Conservation (phyloP, 2,113 vertebrate genomes). For the Ornithorhynchus anatinus region DNA sequence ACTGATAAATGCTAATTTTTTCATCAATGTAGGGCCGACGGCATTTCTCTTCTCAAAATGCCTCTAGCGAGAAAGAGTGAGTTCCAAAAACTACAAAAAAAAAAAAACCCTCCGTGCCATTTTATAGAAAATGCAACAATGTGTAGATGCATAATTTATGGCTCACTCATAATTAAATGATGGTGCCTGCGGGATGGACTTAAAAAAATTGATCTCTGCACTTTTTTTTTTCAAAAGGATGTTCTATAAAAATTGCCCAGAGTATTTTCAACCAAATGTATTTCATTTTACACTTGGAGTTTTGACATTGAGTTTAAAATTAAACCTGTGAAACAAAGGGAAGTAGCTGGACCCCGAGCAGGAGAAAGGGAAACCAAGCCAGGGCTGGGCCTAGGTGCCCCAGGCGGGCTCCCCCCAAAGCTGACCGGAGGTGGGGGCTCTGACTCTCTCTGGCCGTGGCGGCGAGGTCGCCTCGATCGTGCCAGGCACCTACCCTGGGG, state of each 20-base stretch:
- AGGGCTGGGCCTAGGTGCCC: not conserved
- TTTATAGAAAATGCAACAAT: constrained; percentile 80
- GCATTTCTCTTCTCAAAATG: constrained; percentile 46
- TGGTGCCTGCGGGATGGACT: constrained; percentile 79
- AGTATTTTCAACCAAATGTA: constrained; percentile 75
- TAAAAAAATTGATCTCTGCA: constrained; percentile 82
- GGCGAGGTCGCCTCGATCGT: not conserved
- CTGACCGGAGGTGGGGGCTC: not conserved
- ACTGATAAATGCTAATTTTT: constrained; percentile 75
- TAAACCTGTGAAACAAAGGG: constrained; percentile 58
- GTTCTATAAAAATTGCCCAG: constrained; percentile 77
- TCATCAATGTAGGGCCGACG: constrained; percentile 66
- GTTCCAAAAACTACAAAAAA: constrained; percentile 50
- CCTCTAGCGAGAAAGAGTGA: constrained; percentile 53
- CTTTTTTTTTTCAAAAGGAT: constrained; percentile 74
- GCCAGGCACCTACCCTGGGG: too few relatives aligned
- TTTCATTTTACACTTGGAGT: constrained; percentile 68
- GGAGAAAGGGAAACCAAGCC: not conserved
- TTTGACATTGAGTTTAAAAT: constrained; percentile 63
- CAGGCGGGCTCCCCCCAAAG: not conserved
- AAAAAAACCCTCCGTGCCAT: constrained; percentile 60
- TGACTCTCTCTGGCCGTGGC: not conserved
- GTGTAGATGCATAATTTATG: constrained; percentile 84
- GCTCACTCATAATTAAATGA: constrained; percentile 85
- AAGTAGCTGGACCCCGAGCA: constrained; percentile 54